These are phyloP conservation scores for Rallus crepitans DNA, from an alignment of 2,797 vertebrate species.

Conservation along the genomic window DNA sequence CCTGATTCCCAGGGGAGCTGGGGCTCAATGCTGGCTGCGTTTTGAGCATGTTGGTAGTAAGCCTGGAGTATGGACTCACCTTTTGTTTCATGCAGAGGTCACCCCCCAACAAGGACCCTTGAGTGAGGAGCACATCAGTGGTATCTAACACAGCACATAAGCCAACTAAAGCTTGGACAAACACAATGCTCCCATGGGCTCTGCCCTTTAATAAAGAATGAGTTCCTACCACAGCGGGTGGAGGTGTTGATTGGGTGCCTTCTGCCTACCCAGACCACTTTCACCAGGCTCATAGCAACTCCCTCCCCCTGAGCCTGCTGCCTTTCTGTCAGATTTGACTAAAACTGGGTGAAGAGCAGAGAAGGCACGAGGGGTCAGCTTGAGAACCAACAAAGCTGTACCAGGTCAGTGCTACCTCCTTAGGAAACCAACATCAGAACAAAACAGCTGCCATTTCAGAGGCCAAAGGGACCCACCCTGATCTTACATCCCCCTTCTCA, in stretches of 20 bases:
- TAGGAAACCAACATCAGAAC: not conserved
- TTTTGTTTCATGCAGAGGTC: accelerated
- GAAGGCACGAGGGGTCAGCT: not conserved
- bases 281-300: not conserved
- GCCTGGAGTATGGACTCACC: not conserved
- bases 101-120: not conserved
- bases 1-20: not conserved
- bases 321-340: not conserved
- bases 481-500: too few relatives aligned
- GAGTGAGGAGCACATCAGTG: not conserved
- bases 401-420: not conserved
- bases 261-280: not conserved
- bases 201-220: not conserved
- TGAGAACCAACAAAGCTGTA: not conserved
- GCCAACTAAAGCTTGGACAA: not conserved
- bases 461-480: not conserved
- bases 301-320: not conserved
- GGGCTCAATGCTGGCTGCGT: not conserved
- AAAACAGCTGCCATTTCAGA: not conserved
- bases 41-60: not conserved
- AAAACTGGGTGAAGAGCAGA: not conserved
- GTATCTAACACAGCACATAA: not conserved
- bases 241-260: not conserved
- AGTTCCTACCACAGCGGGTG: not conserved
- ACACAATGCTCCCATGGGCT: not conserved